Conservation (phyloP, 1,140 invertebrate species). For the Panonychus citri region DNA sequence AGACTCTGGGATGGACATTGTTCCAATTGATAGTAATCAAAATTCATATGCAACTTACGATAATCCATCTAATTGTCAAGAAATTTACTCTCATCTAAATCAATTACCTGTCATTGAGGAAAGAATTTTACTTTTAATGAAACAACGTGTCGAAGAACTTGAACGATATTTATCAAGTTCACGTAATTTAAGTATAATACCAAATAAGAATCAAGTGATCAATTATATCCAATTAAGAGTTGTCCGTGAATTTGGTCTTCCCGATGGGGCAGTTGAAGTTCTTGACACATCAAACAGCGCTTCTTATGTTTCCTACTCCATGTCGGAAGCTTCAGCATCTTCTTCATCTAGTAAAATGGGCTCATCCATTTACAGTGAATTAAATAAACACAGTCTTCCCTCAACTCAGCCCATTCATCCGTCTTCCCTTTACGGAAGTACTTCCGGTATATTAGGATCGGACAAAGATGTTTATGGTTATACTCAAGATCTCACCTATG, state of each 20-base stretch:
- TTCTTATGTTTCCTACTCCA: neutral
- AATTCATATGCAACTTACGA: neutral
- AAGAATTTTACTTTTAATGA: constrained; percentile 37
- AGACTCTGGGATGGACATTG: too few species aligned
- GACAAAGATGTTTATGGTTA: neutral
- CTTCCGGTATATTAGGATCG: neutral
- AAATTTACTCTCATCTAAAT: neutral
- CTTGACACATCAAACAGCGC: constrained; percentile 21
- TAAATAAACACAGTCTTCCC: neutral
- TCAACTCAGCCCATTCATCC: neutral
- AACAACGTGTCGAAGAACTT: constrained; percentile 61
- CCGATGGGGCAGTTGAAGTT: constrained; percentile 65
- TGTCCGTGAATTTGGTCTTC: constrained; percentile 76
- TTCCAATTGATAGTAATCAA: too few species aligned
- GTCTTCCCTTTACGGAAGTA: neutral
- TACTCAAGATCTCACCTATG: neutral
- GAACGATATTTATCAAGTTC: constrained; percentile 50
- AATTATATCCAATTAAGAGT: constrained; percentile 58
- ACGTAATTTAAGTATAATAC: constrained; percentile 44
- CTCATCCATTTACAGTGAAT: neutral
- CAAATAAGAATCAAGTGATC: constrained; percentile 49
- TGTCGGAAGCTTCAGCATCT: neutral
- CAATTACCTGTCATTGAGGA: constrained; percentile 8
- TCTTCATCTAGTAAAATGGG: neutral
- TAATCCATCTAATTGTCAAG: neutral